phyloP scores from a whole-genome alignment of 2,888 invertebrate genomes.

The Rhamphomyia laevipes region DNA sequence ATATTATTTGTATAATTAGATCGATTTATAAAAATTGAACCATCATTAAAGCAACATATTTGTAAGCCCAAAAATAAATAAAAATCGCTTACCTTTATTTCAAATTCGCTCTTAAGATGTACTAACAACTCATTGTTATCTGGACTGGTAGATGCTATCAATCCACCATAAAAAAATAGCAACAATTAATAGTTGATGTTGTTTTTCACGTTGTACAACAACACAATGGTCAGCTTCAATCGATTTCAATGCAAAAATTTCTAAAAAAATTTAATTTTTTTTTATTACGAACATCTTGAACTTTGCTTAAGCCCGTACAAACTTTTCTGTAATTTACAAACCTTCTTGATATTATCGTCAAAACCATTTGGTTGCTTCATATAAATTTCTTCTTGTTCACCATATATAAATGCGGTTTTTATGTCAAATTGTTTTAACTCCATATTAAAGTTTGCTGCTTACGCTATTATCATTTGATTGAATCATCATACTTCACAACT shows the following conservation, averaged over 20 bases:
- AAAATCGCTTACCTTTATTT: neutral
- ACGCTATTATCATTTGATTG: constrained; percentile 17
- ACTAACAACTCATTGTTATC: neutral
- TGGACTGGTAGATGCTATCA: neutral
- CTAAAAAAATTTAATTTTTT: constrained; percentile 17
- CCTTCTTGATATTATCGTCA: constrained; percentile 9
- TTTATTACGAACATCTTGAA: constrained; percentile 18
- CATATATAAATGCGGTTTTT: constrained; percentile 13
- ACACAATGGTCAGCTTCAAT: constrained; percentile 22
- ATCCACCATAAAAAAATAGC: constrained; percentile 22
- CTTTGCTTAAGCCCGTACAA: constrained; percentile 20
- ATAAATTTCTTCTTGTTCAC: constrained; percentile 11
- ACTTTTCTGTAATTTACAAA: constrained; percentile 16
- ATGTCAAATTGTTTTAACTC: constrained; percentile 13
- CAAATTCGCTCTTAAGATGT: neutral
- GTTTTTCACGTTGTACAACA: constrained; percentile 11
- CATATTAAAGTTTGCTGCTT: constrained; percentile 12
- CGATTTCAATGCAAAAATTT: constrained; percentile 16
- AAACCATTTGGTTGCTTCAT: constrained; percentile 14
- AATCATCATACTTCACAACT: constrained; percentile 20
- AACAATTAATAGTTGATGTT: constrained; percentile 11
- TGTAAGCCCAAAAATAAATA: neutral
- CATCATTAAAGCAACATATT: neutral
- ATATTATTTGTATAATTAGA: neutral
- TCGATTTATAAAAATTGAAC: constrained; percentile 2